A percentile compares a stretch with the other conserved stretches of the same genome.
These are phyloP conservation scores for Hippocampus mohnikei DNA, from an alignment of 2,113 vertebrate genomes.

Conservation along the genomic window DNA sequence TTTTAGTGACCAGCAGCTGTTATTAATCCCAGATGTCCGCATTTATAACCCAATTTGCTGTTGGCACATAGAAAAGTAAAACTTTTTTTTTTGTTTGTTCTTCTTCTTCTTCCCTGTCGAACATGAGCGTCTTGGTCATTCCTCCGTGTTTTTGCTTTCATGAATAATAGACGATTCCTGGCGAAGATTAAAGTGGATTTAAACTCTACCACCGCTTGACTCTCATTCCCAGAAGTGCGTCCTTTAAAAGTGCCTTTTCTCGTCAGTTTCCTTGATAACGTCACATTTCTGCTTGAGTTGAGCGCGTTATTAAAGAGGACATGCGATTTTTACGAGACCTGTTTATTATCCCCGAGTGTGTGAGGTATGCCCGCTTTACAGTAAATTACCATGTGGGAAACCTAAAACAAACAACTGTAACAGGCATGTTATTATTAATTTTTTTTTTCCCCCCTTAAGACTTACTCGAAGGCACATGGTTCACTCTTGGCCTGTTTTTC, in stretches of 20 bases:
- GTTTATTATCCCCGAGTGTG: background rate
- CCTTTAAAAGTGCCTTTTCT: slow-evolving; percentile 2
- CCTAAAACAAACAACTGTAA: slow-evolving; percentile 8
- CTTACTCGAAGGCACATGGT: background rate
- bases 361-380: slow-evolving; percentile 30
- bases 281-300: slow-evolving; percentile 7
- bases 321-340: slow-evolving; percentile 9
- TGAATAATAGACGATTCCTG: slow-evolving; percentile 36
- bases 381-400: slow-evolving; percentile 41
- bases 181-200: slow-evolving; percentile 21
- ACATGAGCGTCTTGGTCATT: slow-evolving; percentile 9
- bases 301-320: background rate
- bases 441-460: background rate
- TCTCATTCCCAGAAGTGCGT: slow-evolving; percentile 46
- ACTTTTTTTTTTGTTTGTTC: background rate
- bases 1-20: slow-evolving; percentile 12
- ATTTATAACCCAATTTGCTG: slow-evolving; percentile 1
- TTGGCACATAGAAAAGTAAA: background rate
- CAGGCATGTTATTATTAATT: background rate
- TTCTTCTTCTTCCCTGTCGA: background rate
- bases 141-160: slow-evolving; percentile 21
- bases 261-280: slow-evolving; percentile 11
- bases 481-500: background rate
- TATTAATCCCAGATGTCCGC: slow-evolving; percentile 52
- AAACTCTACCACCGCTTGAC: slow-evolving; percentile 7